These are phyloP conservation scores for Hoplostethus atlanticus DNA, from an alignment of 2,797 vertebrate species.

Conservation along the genomic window DNA sequence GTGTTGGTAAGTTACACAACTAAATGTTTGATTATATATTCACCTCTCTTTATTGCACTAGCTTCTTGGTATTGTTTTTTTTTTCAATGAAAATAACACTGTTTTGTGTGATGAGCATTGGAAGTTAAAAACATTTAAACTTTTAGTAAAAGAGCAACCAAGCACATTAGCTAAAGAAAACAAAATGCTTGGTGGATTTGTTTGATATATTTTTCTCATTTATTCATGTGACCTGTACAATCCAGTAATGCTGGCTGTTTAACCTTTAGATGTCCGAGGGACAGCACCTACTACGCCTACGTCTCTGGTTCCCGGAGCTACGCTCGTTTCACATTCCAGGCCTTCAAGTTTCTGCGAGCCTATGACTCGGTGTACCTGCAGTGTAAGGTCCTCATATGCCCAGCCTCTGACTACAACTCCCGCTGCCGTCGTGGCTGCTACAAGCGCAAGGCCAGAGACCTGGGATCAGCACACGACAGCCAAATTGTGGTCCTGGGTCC, in stretches of 20 bases:
- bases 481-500: constrained; percentile 80
- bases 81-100: no score
- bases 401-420: constrained; percentile 59
- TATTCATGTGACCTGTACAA: background rate
- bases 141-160: no score
- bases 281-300: constrained; percentile 73
- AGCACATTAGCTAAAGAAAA: background rate
- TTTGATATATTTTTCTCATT: no score
- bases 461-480: constrained; percentile 63
- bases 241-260: constrained; percentile 17
- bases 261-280: constrained; percentile 82
- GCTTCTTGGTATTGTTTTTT: no score
- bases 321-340: constrained; percentile 80
- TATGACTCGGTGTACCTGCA: constrained; percentile 80
- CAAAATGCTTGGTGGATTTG: background rate
- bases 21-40: constrained; percentile 1
- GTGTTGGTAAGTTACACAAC: no score
- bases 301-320: constrained; percentile 2
- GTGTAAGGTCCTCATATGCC: constrained; percentile 87
- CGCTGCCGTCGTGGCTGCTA: constrained; percentile 76
- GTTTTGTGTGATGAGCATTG: no score
- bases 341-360: constrained; percentile 86
- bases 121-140: no score
- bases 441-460: constrained; percentile 69
- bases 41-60: no score